Evolutionary conservation across 2,888 invertebrate species (phyloP).

Genomic region (Clitarchus hookeri): DNA sequence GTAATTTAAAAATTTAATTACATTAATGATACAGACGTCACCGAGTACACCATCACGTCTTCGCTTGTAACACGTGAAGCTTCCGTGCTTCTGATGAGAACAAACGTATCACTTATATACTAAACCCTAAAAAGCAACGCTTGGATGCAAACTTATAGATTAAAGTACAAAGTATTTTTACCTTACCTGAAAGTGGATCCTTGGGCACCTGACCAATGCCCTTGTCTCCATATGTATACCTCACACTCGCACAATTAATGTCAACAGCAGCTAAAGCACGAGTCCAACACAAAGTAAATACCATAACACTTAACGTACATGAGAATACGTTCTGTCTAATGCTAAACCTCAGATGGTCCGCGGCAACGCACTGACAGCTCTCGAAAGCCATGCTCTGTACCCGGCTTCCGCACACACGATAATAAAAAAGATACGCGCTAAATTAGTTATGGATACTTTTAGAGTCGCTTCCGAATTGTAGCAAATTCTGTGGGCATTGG

Average conservation of each 20-base stretch:
- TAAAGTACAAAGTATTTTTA: not conserved
- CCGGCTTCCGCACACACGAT: not conserved
- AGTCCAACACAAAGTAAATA: not conserved
- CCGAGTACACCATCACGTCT: too few species aligned
- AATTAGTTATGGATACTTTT: not conserved
- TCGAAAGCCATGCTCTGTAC: not conserved
- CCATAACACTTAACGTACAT: not conserved
- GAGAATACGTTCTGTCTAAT: not conserved
- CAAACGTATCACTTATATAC: too few species aligned
- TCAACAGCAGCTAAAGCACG: not conserved
- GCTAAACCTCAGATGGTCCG: not conserved
- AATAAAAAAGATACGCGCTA: not conserved
- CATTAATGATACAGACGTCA: too few species aligned
- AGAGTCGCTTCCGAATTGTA: not conserved
- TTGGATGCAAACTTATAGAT: too few species aligned
- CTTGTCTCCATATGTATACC: not conserved
- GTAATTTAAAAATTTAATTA: too few species aligned
- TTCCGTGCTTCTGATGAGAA: too few species aligned
- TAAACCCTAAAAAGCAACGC: too few species aligned
- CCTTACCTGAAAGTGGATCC: not conserved
- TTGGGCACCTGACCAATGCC: not conserved
- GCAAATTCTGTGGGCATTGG: not conserved
- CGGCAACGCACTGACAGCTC: not conserved
- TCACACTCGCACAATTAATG: slow-evolving; percentile 1
- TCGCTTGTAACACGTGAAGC: too few species aligned